Evolutionary conservation across 2,888 invertebrate genomes (phyloP), one percentile per base, ranked within the genome.

Genomic region (Pyralis farinalis): DNA sequence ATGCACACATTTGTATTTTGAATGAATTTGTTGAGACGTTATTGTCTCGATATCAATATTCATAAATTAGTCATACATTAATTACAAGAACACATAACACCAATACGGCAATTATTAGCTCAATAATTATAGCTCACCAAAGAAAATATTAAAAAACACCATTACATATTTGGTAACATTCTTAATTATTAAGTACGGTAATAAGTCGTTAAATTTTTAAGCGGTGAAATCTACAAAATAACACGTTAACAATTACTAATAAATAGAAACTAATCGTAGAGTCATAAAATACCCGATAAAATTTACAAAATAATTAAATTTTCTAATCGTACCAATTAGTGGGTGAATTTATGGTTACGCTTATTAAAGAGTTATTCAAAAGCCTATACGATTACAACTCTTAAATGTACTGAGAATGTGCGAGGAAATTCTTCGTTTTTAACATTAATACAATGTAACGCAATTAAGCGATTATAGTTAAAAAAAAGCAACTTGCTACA

Each of bases 231-330:
- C 75, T 67, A 72, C n/a, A n/a, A n/a, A n/a, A 73, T 69, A 79
- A 74, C 78, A 75, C 72, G 79, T 71, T 74, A 83, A 84, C 85
- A 82, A 83, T 84, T 80, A 79, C 79, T 71, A 78, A 75, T 81
- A 75, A 73, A 74, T 68, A 72, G 71, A 69, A 82, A 80, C 74
- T 81, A 82, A 80, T 78, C 76, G 75, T 56, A 49, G 63, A 64
- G 68, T 72, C 55, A 76, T 80, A 81, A 84, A 81, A 72, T 68
- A 68, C 63, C 59, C 84, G 80, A 84, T 85, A 84, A 84, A 77
- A 81, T 81, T 84, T 12, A 86, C 82, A 86, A 85, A 86, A 84
- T 85, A 71, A 83, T 85, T 82, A 79, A 77, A 76, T 76, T 77
- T 76, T 82, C 76, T 84, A 86, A 85, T 84, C 78, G 74, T 55